Conservation (phyloP, 1,140 invertebrate genomes). For the Hetaerina americana region DNA sequence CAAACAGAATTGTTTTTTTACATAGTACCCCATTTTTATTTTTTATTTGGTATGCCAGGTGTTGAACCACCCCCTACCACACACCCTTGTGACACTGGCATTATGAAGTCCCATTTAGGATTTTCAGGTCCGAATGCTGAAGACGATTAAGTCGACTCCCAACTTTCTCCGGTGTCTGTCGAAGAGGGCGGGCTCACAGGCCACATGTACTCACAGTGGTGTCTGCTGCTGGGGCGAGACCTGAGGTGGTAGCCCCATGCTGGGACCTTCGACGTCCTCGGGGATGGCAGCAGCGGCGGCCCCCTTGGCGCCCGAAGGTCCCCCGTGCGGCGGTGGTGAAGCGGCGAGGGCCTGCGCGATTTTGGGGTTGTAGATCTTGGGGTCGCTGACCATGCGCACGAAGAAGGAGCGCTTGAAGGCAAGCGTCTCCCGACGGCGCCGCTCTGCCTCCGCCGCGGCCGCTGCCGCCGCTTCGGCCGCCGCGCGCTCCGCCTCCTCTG, state of each 20-base stretch:
- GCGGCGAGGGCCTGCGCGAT: constrained; percentile 52
- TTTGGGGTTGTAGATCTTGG: constrained; percentile 87
- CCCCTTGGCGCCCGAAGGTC: neutral
- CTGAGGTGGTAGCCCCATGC: no score
- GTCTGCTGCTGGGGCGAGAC: constrained; percentile 5
- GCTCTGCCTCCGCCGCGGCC: constrained; percentile 11
- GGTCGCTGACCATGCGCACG: constrained; percentile 93
- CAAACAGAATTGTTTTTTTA: no score
- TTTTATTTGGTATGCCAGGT: no score
- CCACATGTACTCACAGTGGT: constrained; percentile 11
- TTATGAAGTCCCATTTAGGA: no score
- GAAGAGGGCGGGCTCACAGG: no score
- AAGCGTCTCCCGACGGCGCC: constrained; percentile 42
- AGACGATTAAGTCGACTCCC: no score
- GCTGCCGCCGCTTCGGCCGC: constrained; percentile 26
- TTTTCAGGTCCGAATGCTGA: no score
- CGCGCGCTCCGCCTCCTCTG: constrained; percentile 43
- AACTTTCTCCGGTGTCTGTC: no score
- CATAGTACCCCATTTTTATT: no score
- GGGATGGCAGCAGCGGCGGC: neutral
- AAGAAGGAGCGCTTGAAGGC: constrained; percentile 88
- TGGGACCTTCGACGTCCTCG: no score
- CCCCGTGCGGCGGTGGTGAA: constrained; percentile 5
- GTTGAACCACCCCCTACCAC: no score
- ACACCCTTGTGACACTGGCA: no score